These are phyloP conservation scores for Connochaetes taurinus DNA, from an alignment of 2,113 vertebrate species.

Conservation along the genomic window DNA sequence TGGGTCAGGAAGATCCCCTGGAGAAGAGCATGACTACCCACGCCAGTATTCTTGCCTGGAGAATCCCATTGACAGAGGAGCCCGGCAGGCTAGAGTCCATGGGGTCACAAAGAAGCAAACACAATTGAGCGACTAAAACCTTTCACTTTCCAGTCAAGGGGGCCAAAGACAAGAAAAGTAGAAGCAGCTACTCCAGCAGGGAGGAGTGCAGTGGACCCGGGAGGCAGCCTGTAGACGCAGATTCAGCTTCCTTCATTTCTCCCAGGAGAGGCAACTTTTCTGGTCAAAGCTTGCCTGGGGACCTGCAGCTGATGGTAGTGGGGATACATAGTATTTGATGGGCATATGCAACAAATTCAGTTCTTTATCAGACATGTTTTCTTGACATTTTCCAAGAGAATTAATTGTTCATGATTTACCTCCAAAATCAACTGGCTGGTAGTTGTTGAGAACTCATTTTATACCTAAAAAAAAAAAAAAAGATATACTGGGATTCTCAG, in stretches of 20 bases:
- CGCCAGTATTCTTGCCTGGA: not conserved
- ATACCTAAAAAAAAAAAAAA: not conserved
- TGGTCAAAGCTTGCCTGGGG: not conserved
- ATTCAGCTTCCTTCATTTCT: rapidly evolving
- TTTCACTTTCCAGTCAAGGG: not conserved
- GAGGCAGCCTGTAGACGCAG: not conserved
- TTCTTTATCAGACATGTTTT: not conserved
- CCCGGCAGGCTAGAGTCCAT: not conserved
- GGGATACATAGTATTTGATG: not conserved
- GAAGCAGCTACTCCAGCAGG: not conserved
- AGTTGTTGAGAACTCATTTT: not conserved
- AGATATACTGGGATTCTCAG: not conserved
- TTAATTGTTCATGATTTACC: not conserved
- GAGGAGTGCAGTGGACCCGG: not conserved
- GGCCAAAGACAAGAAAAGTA: not conserved
- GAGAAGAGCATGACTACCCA: not conserved
- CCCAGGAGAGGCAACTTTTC: not conserved
- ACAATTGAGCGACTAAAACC: not conserved
- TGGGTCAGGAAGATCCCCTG: not conserved
- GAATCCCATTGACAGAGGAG: not conserved
- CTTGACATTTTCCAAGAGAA: not conserved
- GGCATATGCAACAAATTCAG: not conserved
- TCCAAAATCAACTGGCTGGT: not conserved
- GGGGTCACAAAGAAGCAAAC: not conserved
- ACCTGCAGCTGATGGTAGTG: not conserved